phyloP scores from a whole-genome alignment of 2,113 vertebrate genomes.

The Climacteris rufus region DNA sequence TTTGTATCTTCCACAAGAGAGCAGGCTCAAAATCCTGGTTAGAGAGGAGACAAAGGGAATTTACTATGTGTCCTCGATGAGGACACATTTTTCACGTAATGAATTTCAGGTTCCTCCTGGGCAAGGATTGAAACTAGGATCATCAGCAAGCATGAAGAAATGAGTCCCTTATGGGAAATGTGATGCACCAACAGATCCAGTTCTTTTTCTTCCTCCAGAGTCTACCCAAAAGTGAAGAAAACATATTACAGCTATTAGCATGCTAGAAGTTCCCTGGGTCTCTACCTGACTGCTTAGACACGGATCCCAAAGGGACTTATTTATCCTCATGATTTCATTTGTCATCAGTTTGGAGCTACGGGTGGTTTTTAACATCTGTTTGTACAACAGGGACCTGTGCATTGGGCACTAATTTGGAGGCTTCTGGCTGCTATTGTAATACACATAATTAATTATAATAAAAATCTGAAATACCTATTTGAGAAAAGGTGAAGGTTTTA shows the following conservation, averaged over 20 bases:
- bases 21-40: neutral
- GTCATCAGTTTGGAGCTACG: neutral
- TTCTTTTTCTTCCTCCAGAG: neutral
- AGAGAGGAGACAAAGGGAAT: neutral
- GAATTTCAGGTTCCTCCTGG: neutral
- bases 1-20: neutral
- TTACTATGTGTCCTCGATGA: neutral
- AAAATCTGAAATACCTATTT: neutral
- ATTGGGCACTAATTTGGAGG: neutral
- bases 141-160: neutral
- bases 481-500: neutral
- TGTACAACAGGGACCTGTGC: neutral
- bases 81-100: neutral
- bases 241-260: neutral
- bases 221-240: neutral
- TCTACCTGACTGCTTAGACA: neutral
- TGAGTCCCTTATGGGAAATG: neutral
- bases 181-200: neutral
- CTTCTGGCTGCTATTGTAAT: slow-evolving; percentile 34
- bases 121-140: neutral
- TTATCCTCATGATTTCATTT: neutral
- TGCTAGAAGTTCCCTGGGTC: neutral
- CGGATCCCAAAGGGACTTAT: neutral
- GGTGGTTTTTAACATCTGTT: neutral
- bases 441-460: slow-evolving; percentile 16